phyloP scores from a whole-genome alignment of 2,888 invertebrate species.

The Yponomeuta evonymella region DNA sequence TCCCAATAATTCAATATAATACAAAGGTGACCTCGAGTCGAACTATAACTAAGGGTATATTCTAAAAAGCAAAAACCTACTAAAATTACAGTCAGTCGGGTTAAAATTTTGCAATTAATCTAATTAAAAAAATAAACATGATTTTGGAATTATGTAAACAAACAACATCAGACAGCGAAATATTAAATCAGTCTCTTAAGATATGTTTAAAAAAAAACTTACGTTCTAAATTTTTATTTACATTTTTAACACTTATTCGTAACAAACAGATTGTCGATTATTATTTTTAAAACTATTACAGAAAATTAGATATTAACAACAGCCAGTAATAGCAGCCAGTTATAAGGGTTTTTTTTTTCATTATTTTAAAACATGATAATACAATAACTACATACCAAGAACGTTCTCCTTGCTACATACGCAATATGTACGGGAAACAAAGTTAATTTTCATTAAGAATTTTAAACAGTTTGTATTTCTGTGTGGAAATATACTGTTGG shows the following conservation, averaged over 20 bases:
- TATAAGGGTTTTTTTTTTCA: not conserved
- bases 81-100: constrained; percentile 52
- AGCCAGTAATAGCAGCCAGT: constrained; percentile 7
- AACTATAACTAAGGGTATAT: not conserved
- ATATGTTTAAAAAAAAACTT: constrained; percentile 48
- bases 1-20: too few relatives aligned
- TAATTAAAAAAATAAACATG: constrained; percentile 37
- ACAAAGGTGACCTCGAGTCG: too few relatives aligned
- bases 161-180: constrained; percentile 21
- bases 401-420: too few relatives aligned
- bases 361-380: too few relatives aligned
- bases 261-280: not conserved
- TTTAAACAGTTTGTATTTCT: not conserved
- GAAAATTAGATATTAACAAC: constrained; percentile 9
- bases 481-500: constrained; percentile 14
- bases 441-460: constrained; percentile 15
- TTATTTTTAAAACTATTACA: not conserved
- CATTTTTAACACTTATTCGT: constrained; percentile 33
- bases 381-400: too few relatives aligned
- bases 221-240: constrained; percentile 55
- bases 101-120: constrained; percentile 43
- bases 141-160: constrained; percentile 27
- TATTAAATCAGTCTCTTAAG: constrained; percentile 72
- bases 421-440: constrained; percentile 11
- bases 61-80: constrained; percentile 26